Conservation (phyloP, 2,113 vertebrate genomes). For the Hoplias malabaricus region DNA sequence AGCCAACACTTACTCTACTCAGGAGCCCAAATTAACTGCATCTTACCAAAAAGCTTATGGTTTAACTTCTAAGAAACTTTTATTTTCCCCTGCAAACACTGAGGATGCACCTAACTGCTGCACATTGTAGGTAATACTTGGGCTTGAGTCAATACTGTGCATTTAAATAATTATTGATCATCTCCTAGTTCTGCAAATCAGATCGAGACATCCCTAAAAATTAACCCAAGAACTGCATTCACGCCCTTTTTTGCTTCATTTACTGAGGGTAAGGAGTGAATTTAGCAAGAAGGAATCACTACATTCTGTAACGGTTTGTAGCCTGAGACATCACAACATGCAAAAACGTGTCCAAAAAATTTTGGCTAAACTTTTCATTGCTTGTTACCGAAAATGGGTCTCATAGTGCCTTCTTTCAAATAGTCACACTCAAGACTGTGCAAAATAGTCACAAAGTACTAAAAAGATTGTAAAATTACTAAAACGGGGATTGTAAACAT, state of each 20-base stretch:
- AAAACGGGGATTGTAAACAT: constrained; percentile 12
- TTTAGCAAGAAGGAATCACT: constrained; percentile 1
- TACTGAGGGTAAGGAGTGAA: neutral
- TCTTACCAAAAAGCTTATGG: too few species aligned
- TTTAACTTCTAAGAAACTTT: too few species aligned
- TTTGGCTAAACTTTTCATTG: constrained; percentile 36
- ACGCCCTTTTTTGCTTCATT: constrained; percentile 3
- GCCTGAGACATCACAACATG: constrained; percentile 33
- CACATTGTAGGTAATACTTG: too few species aligned
- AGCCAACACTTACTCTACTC: too few species aligned
- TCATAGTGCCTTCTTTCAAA: constrained; percentile 19
- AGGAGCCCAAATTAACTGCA: too few species aligned
- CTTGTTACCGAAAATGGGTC: constrained; percentile 34
- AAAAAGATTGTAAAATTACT: constrained; percentile 38
- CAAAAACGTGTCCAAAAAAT: neutral
- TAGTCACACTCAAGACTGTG: constrained; percentile 56
- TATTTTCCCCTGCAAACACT: too few species aligned
- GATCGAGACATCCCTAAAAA: neutral
- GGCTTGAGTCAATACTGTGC: neutral
- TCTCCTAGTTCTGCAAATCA: neutral
- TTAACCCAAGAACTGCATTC: neutral
- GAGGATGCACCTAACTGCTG: too few species aligned
- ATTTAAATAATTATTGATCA: neutral
- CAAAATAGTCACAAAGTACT: constrained; percentile 51
- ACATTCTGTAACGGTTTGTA: constrained; percentile 22